Evolutionary conservation across 92 coral and sea anemone genomes (phyloP), one percentile per base, ranked within the genome.

Genomic region (Bergia sp.): DNA sequence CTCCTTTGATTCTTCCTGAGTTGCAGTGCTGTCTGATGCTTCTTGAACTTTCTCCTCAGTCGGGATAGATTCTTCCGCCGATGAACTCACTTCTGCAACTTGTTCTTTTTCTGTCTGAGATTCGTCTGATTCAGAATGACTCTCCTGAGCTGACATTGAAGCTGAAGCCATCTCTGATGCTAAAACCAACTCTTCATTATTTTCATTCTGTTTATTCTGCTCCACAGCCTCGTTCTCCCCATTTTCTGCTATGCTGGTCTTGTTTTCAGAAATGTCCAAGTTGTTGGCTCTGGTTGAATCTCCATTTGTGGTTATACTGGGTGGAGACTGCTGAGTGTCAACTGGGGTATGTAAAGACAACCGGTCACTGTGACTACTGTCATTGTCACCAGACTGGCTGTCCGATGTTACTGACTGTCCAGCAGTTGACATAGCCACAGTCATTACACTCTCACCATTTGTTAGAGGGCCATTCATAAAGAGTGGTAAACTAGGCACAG

Each of bases 381-480:
- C 78, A 7, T 71, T 45, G 16, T 75, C 11, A 49, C 77, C 36
- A 42, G 64, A 37, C 79, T 71, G 78, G 40, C 79, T 43, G 39
- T 84, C 65, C 5, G 69, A 11, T 69, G 89, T 88, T 37, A 93
- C 91, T 11, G 96, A 91, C 50, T 86, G 83, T 86, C 94, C 94
- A 58, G 88, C 95, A 37, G 98, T 90, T 2, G 98, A 80, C 21
- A 69, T 73, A 16, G 91, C 98, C 41, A 89, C 80, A 0, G 95
- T 92, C 94, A 93, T 92, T 4, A 95, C 92, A 45, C 87, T 84
- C 13, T 84, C 87, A 12, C 98, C 98, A 89, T 95, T 95, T 21
- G 95, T 94, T 16, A 95, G 94, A 13, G 98, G 98, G 21, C 98
- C 98, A 69, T 95, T 95, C 87, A 84, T 84, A 36, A 76, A n/a